A percentile compares a stretch with the other conserved stretches of the same genome.
Evolutionary conservation across 1,140 invertebrate genomes (phyloP).

Genomic region (Epicauta chinensis): DNA sequence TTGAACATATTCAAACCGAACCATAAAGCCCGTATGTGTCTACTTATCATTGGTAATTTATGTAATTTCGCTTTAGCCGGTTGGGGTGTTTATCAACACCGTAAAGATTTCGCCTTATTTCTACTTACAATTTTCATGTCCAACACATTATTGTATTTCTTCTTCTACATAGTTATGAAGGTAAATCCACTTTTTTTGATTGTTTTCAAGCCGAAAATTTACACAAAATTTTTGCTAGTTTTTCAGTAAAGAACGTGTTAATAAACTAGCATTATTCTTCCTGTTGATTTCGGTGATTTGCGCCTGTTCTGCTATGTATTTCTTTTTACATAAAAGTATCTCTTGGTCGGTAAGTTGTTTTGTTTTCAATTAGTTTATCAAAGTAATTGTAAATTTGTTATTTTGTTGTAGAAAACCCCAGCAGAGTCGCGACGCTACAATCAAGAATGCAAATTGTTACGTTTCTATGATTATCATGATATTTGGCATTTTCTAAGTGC

Average conservation of each 20-base stretch:
- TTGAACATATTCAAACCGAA: slow-evolving; percentile 47
- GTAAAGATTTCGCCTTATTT: slow-evolving; percentile 76
- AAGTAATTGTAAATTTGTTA: slow-evolving; percentile 2
- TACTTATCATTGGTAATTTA: slow-evolving; percentile 61
- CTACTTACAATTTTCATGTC: slow-evolving; percentile 75
- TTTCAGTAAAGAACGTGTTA: slow-evolving; percentile 60
- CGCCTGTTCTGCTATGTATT: slow-evolving; percentile 65
- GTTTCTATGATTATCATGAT: slow-evolving; percentile 84
- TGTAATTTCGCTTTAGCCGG: slow-evolving; percentile 69
- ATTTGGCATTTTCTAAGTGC: slow-evolving; percentile 87
- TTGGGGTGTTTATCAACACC: slow-evolving; percentile 57
- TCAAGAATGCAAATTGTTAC: slow-evolving; percentile 63
- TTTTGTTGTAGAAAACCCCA: slow-evolving; percentile 57
- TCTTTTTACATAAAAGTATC: slow-evolving; percentile 72
- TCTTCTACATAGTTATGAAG: slow-evolving; percentile 86
- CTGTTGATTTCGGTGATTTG: slow-evolving; percentile 56
- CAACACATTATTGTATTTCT: slow-evolving; percentile 75
- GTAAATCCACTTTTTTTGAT: slow-evolving; percentile 46
- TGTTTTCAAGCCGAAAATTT: slow-evolving; percentile 6
- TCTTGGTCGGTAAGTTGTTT: slow-evolving; percentile 64
- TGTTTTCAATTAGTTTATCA: slow-evolving; percentile 4
- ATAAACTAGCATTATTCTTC: slow-evolving; percentile 55
- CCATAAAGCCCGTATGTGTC: slow-evolving; percentile 50
- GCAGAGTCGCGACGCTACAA: slow-evolving; percentile 71
- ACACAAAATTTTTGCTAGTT: slow-evolving; percentile 48